Percentiles rank a stretch among this genome's conserved stretches.
Conservation (phyloP, 2,888 invertebrate genomes). For the Andrena dorsata region DNA sequence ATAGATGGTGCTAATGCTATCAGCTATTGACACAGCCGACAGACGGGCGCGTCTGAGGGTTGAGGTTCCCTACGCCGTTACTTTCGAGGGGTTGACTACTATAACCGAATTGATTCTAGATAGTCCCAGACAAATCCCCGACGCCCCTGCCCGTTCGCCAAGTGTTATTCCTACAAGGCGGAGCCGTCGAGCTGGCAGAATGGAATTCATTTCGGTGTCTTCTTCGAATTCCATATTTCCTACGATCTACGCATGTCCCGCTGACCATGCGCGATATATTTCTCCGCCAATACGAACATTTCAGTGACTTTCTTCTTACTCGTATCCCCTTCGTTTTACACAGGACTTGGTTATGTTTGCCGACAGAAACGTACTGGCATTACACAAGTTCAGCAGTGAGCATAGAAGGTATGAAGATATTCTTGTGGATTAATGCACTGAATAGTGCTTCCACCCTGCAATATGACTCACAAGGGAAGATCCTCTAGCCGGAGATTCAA, state of each 20-base stretch:
- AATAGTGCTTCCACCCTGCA: conserved; percentile 28
- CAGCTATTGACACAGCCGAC: conserved; percentile 81
- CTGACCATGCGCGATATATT: conserved; percentile 1
- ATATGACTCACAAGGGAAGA: conserved; percentile 38
- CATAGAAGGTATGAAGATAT: conserved; percentile 25
- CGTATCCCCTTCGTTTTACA: background rate
- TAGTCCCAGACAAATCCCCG: conserved; percentile 80
- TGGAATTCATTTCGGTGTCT: conserved; percentile 44
- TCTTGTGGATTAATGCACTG: conserved; percentile 49
- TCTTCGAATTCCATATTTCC: conserved; percentile 33
- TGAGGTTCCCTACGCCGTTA: conserved; percentile 58
- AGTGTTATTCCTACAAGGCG: conserved; percentile 75
- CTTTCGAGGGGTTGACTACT: conserved; percentile 64
- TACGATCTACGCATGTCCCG: background rate
- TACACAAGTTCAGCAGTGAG: background rate
- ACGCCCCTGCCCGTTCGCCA: conserved; percentile 62
- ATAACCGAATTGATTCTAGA: conserved; percentile 81
- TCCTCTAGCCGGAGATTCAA: conserved; percentile 15
- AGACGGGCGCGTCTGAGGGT: conserved; percentile 67
- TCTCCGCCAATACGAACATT: background rate
- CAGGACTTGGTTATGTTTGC: background rate
- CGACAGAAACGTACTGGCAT: background rate
- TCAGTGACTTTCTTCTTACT: background rate
- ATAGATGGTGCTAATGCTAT: conserved; percentile 76
- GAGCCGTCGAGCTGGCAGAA: conserved; percentile 46